Evolutionary conservation across 2,113 vertebrate species (phyloP).

Genomic region (Phalacrocorax brasilianus): DNA sequence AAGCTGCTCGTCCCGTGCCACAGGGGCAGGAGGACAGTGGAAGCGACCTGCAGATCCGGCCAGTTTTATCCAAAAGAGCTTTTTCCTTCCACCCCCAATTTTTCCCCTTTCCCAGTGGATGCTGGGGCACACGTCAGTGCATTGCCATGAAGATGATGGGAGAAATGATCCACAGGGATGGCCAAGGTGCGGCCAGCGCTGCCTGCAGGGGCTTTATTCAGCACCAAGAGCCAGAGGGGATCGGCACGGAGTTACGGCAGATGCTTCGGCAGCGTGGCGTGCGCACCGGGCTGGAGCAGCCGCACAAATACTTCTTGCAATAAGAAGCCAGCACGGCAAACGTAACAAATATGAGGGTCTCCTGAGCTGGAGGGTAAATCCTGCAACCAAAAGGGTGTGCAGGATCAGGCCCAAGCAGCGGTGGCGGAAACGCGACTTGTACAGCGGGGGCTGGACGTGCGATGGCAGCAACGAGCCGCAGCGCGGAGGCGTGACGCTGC

Average conservation of each 20-base stretch:
- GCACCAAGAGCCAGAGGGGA: background rate
- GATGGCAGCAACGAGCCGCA: constrained; percentile 48
- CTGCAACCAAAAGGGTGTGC: accelerated
- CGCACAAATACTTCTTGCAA: accelerated
- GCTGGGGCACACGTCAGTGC: too few relatives aligned
- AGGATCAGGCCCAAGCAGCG: background rate
- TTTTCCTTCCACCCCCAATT: too few relatives aligned
- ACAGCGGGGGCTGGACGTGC: background rate
- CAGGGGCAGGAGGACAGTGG: too few relatives aligned
- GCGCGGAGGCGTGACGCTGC: accelerated
- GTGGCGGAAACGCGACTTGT: accelerated
- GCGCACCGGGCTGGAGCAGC: accelerated
- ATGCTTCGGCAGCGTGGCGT: accelerated
- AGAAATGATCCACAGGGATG: too few relatives aligned
- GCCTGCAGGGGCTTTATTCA: too few relatives aligned
- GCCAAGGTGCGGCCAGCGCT: too few relatives aligned
- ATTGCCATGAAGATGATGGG: too few relatives aligned
- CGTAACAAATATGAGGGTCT: accelerated
- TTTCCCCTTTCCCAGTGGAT: too few relatives aligned
- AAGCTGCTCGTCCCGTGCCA: too few relatives aligned
- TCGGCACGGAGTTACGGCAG: accelerated
- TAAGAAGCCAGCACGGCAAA: background rate
- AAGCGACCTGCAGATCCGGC: too few relatives aligned
- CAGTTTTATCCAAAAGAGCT: too few relatives aligned
- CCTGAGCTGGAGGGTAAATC: background rate